Conservation (phyloP, 2,113 vertebrate species). For the Athene noctua region DNA sequence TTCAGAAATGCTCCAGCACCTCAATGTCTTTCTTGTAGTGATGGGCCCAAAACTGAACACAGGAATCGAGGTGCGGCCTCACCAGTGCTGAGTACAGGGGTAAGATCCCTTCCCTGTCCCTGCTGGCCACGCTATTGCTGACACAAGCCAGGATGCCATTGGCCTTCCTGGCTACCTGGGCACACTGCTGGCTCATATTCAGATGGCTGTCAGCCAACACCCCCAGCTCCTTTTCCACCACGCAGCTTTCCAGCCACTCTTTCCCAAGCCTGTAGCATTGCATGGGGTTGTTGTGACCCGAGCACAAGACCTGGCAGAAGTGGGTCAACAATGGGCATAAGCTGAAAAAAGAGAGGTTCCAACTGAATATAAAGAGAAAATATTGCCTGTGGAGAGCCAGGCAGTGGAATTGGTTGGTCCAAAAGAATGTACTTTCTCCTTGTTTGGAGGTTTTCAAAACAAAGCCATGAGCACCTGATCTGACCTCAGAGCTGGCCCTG, state of each 20-base stretch:
- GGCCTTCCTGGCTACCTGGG: not conserved
- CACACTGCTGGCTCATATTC: not conserved
- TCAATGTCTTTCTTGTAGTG: too few species aligned
- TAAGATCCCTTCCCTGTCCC: not conserved
- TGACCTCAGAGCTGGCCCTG: not conserved
- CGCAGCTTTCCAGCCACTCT: not conserved
- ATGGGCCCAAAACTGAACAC: not conserved
- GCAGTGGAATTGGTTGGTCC: not conserved
- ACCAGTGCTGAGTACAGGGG: fast-evolving
- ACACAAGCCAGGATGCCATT: not conserved
- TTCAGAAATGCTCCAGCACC: fast-evolving
- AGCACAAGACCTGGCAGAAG: not conserved
- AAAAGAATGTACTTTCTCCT: not conserved
- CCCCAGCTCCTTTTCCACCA: not conserved
- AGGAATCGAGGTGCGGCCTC: fast-evolving
- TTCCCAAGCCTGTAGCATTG: not conserved
- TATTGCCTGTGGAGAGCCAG: not conserved
- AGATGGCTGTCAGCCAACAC: not conserved
- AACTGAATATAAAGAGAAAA: not conserved
- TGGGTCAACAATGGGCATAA: not conserved
- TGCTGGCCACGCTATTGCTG: not conserved
- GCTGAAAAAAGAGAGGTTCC: not conserved
- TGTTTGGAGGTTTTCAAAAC: not conserved
- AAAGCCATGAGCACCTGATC: not conserved
- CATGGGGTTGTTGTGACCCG: not conserved